Conservation (phyloP, 1,140 invertebrate genomes). For the Antheraea mylitta region DNA sequence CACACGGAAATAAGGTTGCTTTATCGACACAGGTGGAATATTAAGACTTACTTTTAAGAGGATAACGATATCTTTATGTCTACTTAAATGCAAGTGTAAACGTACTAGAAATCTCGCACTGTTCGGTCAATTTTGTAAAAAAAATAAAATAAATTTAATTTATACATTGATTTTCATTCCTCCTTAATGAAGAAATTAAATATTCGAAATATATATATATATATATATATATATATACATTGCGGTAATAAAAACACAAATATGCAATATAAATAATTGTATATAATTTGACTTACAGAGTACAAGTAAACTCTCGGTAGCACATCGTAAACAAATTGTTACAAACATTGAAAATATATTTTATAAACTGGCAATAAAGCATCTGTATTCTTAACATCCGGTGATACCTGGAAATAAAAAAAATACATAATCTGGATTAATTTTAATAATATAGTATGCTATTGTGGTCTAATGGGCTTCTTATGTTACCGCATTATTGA, state of each 20-base stretch:
- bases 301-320: conserved; percentile 67
- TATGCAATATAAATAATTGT: conserved; percentile 74
- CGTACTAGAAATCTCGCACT: conserved; percentile 79
- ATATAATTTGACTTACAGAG: conserved; percentile 72
- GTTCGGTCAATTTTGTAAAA: conserved; percentile 79
- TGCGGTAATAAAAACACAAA: conserved; percentile 40
- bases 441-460: not conserved
- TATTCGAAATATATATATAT: no score
- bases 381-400: conserved; percentile 53
- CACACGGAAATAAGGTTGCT: conserved; percentile 57
- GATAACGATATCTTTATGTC: conserved; percentile 77
- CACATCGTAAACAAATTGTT: conserved; percentile 74
- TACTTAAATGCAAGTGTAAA: conserved; percentile 78
- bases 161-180: conserved; percentile 53
- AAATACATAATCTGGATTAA: not conserved
- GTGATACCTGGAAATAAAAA: conserved; percentile 38
- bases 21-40: conserved; percentile 72
- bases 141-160: conserved; percentile 78
- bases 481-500: conserved; percentile 1
- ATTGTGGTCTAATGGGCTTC: not conserved
- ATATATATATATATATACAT: no score
- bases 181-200: not conserved
- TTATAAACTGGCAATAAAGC: conserved; percentile 74
- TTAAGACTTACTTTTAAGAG: conserved; percentile 76
- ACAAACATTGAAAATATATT: conserved; percentile 76